Base-by-base conservation (phyloP, 2,113 vertebrate genomes). In the Proteles cristata region DNA sequence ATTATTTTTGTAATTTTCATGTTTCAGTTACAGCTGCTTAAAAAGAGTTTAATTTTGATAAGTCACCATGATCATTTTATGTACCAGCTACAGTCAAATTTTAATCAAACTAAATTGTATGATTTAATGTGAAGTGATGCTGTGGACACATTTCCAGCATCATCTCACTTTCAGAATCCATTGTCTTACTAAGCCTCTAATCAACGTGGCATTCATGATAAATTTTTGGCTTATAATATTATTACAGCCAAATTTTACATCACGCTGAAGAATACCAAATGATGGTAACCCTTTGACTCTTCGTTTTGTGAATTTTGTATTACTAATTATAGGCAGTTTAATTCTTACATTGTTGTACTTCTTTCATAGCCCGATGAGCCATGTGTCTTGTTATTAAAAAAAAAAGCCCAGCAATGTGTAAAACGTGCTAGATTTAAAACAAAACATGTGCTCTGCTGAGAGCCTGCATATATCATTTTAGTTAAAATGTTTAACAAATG, bases 221-320 rank as follows among this genome's bases (percentile, higher is more conserved):
- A 88, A 71, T 77, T 80, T 43, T 39, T 79, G 53, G 55, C 6
- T 55, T 61, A 25, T 7, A 39, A 0, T 69, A 26, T 86, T 65
- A 61, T 73, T 5, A 61, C 43, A 25, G 23, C 19, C 35, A 66
- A 1, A 5, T 61, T 79, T 73, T 23, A n/a, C 11, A 12, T 89
- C 39, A 53, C 61, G 39, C 33, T 53, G 68, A 53, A 68, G 73
- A 95, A 84, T 81, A 88, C 25, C 61, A 48, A 82, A 43, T 53
- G 9, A 31, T 3, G 76, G 35, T 55, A 65, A 94, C 55, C 45
- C 84, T 88, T 95, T 63, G 88, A 25, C 66, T 86, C 12, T 94
- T 95, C 45, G 48, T 35, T 83, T 86, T 83, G 28, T 94, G 90
- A 92, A 96, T 95, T 86, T 69, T 25, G 12, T 58, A 68, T 94